Conservation (phyloP, 2,797 vertebrate genomes). For the Coregonus sp. region DNA sequence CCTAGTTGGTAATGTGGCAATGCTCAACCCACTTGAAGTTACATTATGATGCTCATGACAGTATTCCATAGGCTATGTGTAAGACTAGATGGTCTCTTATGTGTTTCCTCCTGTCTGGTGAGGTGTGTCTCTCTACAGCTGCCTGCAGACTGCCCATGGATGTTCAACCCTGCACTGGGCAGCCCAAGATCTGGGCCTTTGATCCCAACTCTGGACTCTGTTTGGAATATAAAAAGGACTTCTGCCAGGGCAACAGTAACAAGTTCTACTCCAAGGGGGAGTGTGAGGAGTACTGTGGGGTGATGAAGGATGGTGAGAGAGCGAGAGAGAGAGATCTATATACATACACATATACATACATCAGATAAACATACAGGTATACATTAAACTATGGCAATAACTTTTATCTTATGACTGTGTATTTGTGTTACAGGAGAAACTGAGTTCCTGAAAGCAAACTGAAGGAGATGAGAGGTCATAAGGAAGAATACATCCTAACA, state of each 20-base stretch:
- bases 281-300: conserved; percentile 92
- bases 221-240: conserved; percentile 73
- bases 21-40: too few species aligned
- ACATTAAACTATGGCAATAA: background rate
- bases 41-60: too few species aligned
- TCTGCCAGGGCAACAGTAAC: conserved; percentile 89
- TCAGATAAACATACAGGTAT: background rate
- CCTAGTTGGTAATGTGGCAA: background rate
- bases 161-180: conserved; percentile 68
- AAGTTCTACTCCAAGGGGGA: conserved; percentile 93
- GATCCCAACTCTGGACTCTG: conserved; percentile 79
- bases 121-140: conserved; percentile 58
- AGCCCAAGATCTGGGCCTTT: conserved; percentile 79
- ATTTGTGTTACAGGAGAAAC: background rate
- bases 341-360: too few species aligned
- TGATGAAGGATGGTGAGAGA: conserved; percentile 75
- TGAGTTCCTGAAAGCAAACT: background rate
- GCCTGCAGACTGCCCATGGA: conserved; percentile 86
- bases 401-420: background rate
- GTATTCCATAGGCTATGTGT: background rate
- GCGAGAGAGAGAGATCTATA: background rate
- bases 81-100: background rate
- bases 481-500: too few species aligned
- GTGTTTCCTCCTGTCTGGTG: background rate
- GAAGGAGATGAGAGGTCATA: background rate